Base-by-base conservation (phyloP, 2,797 vertebrate genomes). In the Macroramphosus scolopax region DNA sequence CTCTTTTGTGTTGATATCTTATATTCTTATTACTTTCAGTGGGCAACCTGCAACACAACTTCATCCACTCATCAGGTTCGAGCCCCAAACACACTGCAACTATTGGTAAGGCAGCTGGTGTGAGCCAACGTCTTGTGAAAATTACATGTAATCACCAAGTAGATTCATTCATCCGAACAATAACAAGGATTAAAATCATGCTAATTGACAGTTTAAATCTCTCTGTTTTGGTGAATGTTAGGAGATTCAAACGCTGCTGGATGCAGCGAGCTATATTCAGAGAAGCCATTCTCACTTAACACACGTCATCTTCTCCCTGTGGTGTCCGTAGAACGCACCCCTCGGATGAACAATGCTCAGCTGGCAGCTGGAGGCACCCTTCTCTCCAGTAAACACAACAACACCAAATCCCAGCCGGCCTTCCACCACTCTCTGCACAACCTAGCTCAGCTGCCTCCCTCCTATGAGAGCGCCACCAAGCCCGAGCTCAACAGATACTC, bases 351-450 rank as follows among this genome's bases (percentile, higher is more conserved):
- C 79, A 91, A 81, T 78, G 91, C 58, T 87, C 93, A 64, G 86
- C 80, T 91, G 85, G 87, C 91, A 74, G 73, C 87, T 58, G 92
- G 93, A 63, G 90, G 89, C 67, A 91, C 90, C 41, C 75, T 91
- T 63, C 89, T 91, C 49, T 89, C 89, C 69, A 87, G 85, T 75
- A 95, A 94, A 75, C 94, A 94, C 80, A 94, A 92, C 72, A 93
- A 93, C 68, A 91, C 88, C 78, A 89, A 89, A 69, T 78, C 85
- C 61, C 91, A 91, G 68, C 91, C 94, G 18, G 86, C 93, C 59
- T 95, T 93, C 76, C 92, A 94, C 40, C 90, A 94, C 38, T 95
- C 94, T 29, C 90, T 95, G 69, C 94, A 95, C 88, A 95, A 94
- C 83, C 91, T 95, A 67, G 93, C 94, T 15, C 93, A 94, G 67